Evolutionary conservation across 2,888 invertebrate species (phyloP), one percentile per base, ranked within the genome.

Genomic region (Congeria kusceri): DNA sequence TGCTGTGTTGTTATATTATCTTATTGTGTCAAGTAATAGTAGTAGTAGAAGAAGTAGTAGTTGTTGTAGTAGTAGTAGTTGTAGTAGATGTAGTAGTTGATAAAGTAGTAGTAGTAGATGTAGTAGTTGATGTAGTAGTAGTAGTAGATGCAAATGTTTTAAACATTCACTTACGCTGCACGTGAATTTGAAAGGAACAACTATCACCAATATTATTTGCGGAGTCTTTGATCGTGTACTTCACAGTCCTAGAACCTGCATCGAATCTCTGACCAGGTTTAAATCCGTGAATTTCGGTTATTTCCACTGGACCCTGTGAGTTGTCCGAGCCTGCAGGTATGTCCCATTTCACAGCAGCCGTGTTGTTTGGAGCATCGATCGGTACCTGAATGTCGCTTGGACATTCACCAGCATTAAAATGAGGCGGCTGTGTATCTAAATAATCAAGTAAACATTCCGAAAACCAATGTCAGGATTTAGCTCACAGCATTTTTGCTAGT

Each of bases 141-240:
- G n/a, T n/a, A n/a, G n/a, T n/a, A n/a, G n/a, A n/a, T n/a, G n/a
- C n/a, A n/a, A n/a, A n/a, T n/a, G n/a, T n/a, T n/a, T n/a, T n/a
- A n/a, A n/a, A n/a, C n/a, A n/a, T n/a, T n/a, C n/a, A 56, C 65
- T 66, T 53, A 74, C 73, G 44, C 28, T 56, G 20, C 15, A 74
- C 67, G 18, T 39, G 13, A 28, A 74, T 59, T 0, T 15, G 29
- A 39, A 74, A 74, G 2, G n/a, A 15, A 61, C 73, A 74, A 7
- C 23, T 53, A 1, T 53, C 18, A 9, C 69, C 73, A 28, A 18
- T 18, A 47, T 74, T 74, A 27, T 56, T 56, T 2, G 23, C 20
- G 1, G 23, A 5, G 32, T 74, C 73, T 32, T 39, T 32, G 9
- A 66, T 64, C 2, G n/a, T 39, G 29, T 66, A 59, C 3, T n/a